Evolutionary conservation across 2,888 invertebrate species (phyloP), one percentile per base, ranked within the genome.

Genomic region (Enchytraeus crypticus): DNA sequence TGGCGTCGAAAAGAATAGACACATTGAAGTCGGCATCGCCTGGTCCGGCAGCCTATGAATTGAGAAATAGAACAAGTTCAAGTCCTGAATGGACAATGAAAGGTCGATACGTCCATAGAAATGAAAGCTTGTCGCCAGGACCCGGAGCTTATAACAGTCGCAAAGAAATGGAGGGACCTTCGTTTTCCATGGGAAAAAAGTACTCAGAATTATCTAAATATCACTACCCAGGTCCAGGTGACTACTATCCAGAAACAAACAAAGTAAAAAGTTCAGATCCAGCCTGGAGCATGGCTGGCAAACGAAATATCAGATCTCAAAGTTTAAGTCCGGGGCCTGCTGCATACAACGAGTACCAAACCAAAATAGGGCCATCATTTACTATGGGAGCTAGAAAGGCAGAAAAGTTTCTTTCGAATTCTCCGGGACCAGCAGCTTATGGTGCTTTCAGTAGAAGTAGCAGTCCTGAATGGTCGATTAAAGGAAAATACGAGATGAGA

Each of bases 371-470:
- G 1, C 57, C 57, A 46, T 43, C 57, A 27, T 57, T 26, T 30
- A 46, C 46, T 5, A 57, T 57, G 0, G 57, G 46, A 21, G 45
- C 1, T 2, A 43, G 46, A 11, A 27, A 57, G 47, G 57, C 32
- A 26, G 5, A 27, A 32, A 11, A 27, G 21, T 21, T 29, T 57
- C 14, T 27, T 46, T 46, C 45, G 45, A 14, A 57, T 43, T 47
- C 49, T 21, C 57, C 57, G 18, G 57, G 57, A 3, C 57, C 57
- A 30, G 57, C 57, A 21, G 57, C 43, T 21, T 57, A 57, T 57
- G n/a, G 34, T n/a, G 23, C 33, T 34, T 32, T 34, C 26, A 38
- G 54, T 34, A 54, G 34, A 38, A 26, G 34, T 23, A 14, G 21
- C 8, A 32, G 57, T 18, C 57, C 57, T 18, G 43, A 57, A 23